Evolutionary conservation across 2,888 invertebrate species (phyloP).

Genomic region (Steinernema hermaphroditum): DNA sequence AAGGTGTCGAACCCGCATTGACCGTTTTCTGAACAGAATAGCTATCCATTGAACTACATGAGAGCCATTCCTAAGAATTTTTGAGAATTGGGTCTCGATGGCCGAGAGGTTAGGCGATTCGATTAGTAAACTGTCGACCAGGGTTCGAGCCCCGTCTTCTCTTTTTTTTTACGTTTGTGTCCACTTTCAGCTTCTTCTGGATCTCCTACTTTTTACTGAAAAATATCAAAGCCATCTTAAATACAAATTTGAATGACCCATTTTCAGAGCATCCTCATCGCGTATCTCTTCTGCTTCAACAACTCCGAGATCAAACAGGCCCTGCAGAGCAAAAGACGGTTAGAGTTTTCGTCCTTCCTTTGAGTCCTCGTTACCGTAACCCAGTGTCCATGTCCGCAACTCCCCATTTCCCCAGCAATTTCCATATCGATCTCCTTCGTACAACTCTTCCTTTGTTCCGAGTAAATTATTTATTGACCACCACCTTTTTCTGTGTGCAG

Average conservation of each 20-base stretch:
- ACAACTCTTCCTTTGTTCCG: not conserved
- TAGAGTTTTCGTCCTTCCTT: constrained; percentile 17
- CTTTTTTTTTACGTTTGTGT: not conserved
- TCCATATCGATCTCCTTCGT: constrained; percentile 25
- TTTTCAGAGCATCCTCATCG: constrained; percentile 32
- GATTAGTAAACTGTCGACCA: too few species aligned
- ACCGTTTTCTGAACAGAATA: not conserved
- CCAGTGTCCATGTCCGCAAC: constrained; percentile 6
- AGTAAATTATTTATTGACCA: constrained; percentile 9
- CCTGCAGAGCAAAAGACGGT: constrained; percentile 15
- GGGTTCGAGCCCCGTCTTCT: not conserved
- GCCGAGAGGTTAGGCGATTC: too few species aligned
- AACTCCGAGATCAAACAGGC: constrained; percentile 29
- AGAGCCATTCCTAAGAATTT: not conserved
- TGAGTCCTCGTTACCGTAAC: constrained; percentile 17
- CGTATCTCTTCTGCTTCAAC: constrained; percentile 34
- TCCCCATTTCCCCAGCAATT: constrained; percentile 8
- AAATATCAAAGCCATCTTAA: too few species aligned
- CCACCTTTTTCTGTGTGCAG: not conserved
- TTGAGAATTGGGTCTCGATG: too few species aligned
- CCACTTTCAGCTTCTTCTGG: too few species aligned
- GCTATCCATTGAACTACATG: not conserved
- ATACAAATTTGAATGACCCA: not conserved
- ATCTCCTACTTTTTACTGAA: too few species aligned
- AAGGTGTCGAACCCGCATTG: not conserved